Evolutionary conservation across 2,797 vertebrate genomes (phyloP).

Genomic region (Coregonus sp.): DNA sequence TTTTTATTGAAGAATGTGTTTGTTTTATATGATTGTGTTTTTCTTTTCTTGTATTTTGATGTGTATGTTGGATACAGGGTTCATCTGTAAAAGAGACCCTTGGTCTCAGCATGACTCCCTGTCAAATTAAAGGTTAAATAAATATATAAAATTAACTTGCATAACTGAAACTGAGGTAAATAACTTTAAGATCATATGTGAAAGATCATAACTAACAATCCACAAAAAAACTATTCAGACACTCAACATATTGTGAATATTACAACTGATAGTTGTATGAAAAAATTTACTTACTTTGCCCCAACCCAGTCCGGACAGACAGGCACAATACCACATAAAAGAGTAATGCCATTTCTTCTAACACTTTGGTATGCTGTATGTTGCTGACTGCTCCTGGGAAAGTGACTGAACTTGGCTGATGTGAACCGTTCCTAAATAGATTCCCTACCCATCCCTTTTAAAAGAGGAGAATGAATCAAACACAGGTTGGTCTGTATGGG

Average conservation of each 20-base stretch:
- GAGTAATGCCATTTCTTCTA: background rate
- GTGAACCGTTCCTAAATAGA: background rate
- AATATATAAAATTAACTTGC: background rate
- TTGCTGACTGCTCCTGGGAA: background rate
- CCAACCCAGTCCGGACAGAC: background rate
- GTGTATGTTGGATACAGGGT: too few relatives aligned
- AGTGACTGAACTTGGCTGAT: background rate
- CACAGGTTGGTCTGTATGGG: background rate
- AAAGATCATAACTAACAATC: too few relatives aligned
- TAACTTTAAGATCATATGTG: too few relatives aligned
- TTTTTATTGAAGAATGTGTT: too few relatives aligned
- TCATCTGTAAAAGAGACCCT: too few relatives aligned
- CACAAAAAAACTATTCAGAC: background rate
- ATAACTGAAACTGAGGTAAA: background rate
- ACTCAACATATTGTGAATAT: background rate
- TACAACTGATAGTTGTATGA: background rate
- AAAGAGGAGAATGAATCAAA: background rate
- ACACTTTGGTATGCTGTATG: background rate
- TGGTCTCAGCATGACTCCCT: too few relatives aligned
- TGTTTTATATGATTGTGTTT: too few relatives aligned
- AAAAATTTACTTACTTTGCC: background rate
- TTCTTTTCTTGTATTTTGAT: too few relatives aligned
- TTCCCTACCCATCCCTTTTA: background rate
- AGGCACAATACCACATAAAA: background rate
- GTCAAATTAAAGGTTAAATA: too few relatives aligned